A percentile compares a stretch with the other conserved stretches of the same genome.
These are phyloP conservation scores for Hippocampus mohnikei DNA, from an alignment of 2,113 vertebrate genomes.

Conservation along the genomic window DNA sequence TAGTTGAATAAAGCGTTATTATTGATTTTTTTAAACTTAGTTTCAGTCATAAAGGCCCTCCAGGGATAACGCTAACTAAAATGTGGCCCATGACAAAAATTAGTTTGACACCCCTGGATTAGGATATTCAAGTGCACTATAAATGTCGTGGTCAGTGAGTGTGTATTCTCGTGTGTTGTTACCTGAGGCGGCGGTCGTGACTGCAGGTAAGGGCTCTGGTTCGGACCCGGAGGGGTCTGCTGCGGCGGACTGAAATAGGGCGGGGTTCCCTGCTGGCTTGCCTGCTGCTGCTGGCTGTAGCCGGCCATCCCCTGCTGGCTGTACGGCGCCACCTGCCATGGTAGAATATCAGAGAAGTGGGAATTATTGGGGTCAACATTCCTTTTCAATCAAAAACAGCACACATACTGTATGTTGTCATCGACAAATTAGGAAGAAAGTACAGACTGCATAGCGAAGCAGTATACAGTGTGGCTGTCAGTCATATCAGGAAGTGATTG, in stretches of 20 bases:
- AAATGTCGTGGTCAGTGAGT: not conserved
- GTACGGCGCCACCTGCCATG: slow-evolving; percentile 87
- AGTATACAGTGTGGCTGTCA: slow-evolving; percentile 3
- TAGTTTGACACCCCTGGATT: not conserved
- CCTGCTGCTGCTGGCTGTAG: slow-evolving; percentile 44
- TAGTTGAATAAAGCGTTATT: too few species aligned
- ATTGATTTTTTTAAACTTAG: too few species aligned
- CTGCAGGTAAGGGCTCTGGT: slow-evolving; percentile 82
- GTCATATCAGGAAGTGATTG: not conserved
- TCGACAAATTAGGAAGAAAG: slow-evolving; percentile 7
- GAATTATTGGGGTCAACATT: slow-evolving; percentile 21
- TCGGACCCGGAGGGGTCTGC: slow-evolving; percentile 78
- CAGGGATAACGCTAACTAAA: too few species aligned
- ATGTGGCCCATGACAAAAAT: too few species aligned
- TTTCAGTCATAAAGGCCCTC: too few species aligned
- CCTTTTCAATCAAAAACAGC: slow-evolving; percentile 21
- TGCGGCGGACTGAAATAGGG: slow-evolving; percentile 92
- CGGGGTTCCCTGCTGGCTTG: slow-evolving; percentile 79
- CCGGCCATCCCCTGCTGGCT: slow-evolving; percentile 78
- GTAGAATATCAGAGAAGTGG: slow-evolving; percentile 52
- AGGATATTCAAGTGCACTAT: not conserved
- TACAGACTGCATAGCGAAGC: not conserved
- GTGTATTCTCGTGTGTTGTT: slow-evolving; percentile 41
- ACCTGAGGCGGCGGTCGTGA: slow-evolving; percentile 86
- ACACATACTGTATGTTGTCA: not conserved